These are phyloP conservation scores for Dolichallabes microphthalmus DNA, from an alignment of 2,113 vertebrate genomes.

Conservation along the genomic window DNA sequence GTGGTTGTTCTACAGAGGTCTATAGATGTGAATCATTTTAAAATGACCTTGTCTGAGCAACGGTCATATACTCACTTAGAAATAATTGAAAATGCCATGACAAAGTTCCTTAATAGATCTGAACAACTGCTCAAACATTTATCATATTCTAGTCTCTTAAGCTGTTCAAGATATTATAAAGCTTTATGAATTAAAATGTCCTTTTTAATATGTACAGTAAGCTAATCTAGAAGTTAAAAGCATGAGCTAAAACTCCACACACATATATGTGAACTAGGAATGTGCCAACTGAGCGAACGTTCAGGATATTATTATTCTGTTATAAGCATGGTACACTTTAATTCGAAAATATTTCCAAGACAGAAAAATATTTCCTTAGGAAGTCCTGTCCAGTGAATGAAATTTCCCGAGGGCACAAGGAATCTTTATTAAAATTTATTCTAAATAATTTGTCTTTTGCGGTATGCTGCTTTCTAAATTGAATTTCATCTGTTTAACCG, in stretches of 20 bases:
- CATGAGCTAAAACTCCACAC: neutral
- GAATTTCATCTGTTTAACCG: neutral
- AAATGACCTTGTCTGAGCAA: neutral
- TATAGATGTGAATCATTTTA: neutral
- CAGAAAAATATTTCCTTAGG: neutral
- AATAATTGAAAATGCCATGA: neutral
- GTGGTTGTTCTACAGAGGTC: neutral
- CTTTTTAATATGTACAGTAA: neutral
- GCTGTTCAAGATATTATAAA: neutral
- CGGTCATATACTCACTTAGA: neutral
- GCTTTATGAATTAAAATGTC: constrained; percentile 4
- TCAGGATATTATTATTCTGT: neutral
- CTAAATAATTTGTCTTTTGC: neutral
- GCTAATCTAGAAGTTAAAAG: neutral
- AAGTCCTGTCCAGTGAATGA: neutral
- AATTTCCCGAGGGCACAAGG: neutral
- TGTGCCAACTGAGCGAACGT: neutral
- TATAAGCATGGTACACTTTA: neutral
- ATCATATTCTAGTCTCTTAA: neutral
- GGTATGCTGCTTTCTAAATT: neutral
- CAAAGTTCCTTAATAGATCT: neutral
- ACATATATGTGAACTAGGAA: neutral
- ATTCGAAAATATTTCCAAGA: neutral
- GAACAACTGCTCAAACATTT: neutral
- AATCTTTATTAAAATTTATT: neutral